A percentile compares a stretch with the other conserved stretches of the same genome.
phyloP scores from a whole-genome alignment of 2,888 invertebrate species.

The Agrochola lota region DNA sequence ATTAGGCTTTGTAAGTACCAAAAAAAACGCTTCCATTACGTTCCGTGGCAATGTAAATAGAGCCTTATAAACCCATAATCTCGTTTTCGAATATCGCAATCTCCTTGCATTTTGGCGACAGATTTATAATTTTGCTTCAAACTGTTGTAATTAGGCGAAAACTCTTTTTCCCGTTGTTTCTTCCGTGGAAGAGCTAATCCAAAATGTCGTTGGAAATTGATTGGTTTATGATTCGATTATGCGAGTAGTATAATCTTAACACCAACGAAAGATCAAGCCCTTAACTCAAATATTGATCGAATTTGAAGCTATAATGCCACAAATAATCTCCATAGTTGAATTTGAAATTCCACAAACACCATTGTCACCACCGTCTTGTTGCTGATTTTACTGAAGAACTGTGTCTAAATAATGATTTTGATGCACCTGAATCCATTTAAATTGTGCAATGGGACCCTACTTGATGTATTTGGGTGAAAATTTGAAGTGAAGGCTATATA shows the following conservation, averaged over 20 bases:
- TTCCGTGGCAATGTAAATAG: no score
- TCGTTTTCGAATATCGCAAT: not conserved
- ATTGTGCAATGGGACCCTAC: not conserved
- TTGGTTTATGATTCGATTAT: no score
- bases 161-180: no score
- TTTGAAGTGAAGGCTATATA: not conserved
- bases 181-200: not conserved
- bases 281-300: not conserved
- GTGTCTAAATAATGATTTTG: not conserved
- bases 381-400: not conserved
- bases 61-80: not conserved
- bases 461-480: not conserved
- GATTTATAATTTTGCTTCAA: not conserved
- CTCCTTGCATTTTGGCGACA: not conserved
- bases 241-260: not conserved
- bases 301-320: not conserved
- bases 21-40: no score
- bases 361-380: not conserved
- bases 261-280: not conserved
- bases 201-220: not conserved
- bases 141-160: not conserved
- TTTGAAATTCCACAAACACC: not conserved
- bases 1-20: no score
- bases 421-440: not conserved
- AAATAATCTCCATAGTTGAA: not conserved